These are phyloP conservation scores for Hartigia nigra DNA, from an alignment of 2,888 invertebrate genomes.

Conservation along the genomic window DNA sequence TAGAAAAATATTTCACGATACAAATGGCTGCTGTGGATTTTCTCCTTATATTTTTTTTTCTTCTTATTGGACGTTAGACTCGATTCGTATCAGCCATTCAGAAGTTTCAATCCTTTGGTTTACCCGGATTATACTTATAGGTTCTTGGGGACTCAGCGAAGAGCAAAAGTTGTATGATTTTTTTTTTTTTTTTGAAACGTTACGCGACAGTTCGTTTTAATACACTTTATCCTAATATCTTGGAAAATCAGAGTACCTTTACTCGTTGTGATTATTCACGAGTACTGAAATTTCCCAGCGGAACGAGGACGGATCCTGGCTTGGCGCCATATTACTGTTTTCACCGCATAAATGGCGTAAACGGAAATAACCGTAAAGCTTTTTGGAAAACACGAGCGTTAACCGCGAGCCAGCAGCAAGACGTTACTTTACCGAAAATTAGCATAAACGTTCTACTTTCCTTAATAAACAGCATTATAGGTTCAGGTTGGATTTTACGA, in stretches of 20 bases:
- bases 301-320: constrained; percentile 29
- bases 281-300: constrained; percentile 1
- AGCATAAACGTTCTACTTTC: constrained; percentile 26
- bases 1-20: not conserved
- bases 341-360: constrained; percentile 19
- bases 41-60: not conserved
- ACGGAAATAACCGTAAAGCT: constrained; percentile 31
- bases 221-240: not conserved
- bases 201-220: not conserved
- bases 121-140: not conserved
- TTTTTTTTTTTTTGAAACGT: not conserved
- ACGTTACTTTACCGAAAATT: constrained; percentile 29
- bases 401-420: constrained; percentile 18
- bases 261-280: not conserved
- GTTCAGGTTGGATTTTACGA: not conserved
- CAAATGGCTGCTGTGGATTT: not conserved
- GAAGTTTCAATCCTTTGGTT: not conserved
- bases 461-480: not conserved
- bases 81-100: not conserved
- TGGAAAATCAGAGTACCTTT: not conserved
- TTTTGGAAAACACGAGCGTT: constrained; percentile 19
- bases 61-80: not conserved
- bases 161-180: not conserved
- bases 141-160: not conserved
- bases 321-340: constrained; percentile 37